Percentiles rank a stretch among this genome's conserved stretches.
Conservation (phyloP, 2,797 vertebrate species). For the Prunella strophiata region DNA sequence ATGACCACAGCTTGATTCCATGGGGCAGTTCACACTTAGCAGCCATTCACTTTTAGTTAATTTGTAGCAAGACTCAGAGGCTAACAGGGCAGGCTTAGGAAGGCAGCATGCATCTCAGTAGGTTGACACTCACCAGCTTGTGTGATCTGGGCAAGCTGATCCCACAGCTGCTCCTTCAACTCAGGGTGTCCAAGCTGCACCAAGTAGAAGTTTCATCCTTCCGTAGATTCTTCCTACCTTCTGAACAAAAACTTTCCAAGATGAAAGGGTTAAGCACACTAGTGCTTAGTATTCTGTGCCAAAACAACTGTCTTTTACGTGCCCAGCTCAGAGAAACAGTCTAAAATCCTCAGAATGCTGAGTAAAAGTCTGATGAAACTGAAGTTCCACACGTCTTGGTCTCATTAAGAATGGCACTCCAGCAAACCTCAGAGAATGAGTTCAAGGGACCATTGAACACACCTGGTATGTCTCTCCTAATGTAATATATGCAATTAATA, state of each 20-base stretch:
- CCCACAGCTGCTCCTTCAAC: not conserved
- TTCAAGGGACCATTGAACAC: not conserved
- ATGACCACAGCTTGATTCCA: not conserved
- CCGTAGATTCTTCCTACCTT: not conserved
- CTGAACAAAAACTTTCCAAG: not conserved
- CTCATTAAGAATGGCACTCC: not conserved
- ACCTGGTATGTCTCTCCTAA: not conserved
- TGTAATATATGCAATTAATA: not conserved
- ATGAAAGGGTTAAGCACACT: not conserved
- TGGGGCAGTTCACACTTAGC: not conserved
- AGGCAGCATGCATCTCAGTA: not conserved
- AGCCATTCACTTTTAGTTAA: conserved; percentile 4
- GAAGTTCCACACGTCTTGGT: not conserved
- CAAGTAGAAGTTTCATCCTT: not conserved
- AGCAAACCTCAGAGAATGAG: not conserved
- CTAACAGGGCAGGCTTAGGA: not conserved
- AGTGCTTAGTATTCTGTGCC: not conserved
- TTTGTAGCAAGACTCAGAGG: not conserved
- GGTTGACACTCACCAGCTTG: not conserved
- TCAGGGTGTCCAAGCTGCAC: not conserved
- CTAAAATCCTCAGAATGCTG: not conserved
- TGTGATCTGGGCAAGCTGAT: not conserved
- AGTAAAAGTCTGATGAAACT: not conserved
- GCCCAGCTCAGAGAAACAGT: not conserved
- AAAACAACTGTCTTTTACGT: not conserved